Conservation (phyloP, 2,113 vertebrate species). For the Trichomycterus rosablanca region DNA sequence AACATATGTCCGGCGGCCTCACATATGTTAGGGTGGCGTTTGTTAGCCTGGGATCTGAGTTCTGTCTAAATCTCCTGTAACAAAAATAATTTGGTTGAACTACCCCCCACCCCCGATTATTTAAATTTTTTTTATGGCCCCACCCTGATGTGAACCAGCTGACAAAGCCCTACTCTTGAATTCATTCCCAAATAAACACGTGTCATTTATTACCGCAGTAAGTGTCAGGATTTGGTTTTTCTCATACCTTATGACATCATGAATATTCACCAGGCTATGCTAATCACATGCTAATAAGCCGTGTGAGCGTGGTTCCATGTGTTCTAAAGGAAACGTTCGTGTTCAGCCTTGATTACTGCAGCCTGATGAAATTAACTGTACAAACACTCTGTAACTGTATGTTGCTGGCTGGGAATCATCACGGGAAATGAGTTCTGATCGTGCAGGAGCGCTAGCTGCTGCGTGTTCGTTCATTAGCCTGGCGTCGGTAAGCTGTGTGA, state of each 20-base stretch:
- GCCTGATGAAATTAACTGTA: slow-evolving; percentile 78
- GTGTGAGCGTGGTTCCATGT: background rate
- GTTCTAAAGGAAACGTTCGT: slow-evolving; percentile 29
- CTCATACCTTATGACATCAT: slow-evolving; percentile 9
- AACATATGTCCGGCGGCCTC: too few relatives aligned
- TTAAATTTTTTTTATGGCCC: too few relatives aligned
- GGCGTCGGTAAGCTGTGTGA: slow-evolving; percentile 9
- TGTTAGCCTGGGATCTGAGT: too few relatives aligned
- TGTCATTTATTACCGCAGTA: slow-evolving; percentile 18
- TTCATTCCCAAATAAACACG: background rate
- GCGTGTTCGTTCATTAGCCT: slow-evolving; percentile 28
- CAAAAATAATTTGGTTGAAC: too few relatives aligned
- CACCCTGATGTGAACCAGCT: background rate
- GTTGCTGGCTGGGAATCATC: background rate
- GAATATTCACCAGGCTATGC: slow-evolving; percentile 37
- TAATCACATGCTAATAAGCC: slow-evolving; percentile 24
- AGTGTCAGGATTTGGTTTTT: slow-evolving; percentile 13
- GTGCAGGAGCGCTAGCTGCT: background rate
- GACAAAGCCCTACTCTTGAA: background rate
- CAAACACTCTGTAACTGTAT: slow-evolving; percentile 74
- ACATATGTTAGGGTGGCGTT: too few relatives aligned
- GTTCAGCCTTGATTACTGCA: slow-evolving; percentile 69
- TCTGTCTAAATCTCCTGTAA: too few relatives aligned
- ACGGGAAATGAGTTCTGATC: slow-evolving; percentile 13
- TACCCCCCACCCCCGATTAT: too few relatives aligned